These are phyloP conservation scores for Microtus pennsylvanicus DNA, from an alignment of 2,113 vertebrate species.

Conservation along the genomic window DNA sequence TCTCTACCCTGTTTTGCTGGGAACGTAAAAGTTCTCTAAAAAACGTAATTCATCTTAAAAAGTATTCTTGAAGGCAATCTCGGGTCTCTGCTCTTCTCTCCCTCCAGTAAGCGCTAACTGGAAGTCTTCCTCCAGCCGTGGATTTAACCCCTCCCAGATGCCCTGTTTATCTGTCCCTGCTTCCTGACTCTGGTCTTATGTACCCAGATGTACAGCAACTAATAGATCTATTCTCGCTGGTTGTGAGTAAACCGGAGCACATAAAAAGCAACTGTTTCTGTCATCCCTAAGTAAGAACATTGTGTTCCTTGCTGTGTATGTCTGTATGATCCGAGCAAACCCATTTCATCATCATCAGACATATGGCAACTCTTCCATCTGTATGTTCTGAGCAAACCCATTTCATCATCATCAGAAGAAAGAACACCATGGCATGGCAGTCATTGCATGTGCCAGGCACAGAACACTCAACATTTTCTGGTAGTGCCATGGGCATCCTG, in stretches of 20 bases:
- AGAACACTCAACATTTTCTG: slow-evolving; percentile 26
- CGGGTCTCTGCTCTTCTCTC: neutral
- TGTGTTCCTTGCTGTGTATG: neutral
- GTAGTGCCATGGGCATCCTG: slow-evolving; percentile 21
- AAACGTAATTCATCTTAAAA: neutral
- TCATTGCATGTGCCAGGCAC: neutral
- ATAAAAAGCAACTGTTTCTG: neutral
- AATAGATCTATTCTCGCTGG: neutral
- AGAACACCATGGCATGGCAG: neutral
- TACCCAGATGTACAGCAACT: neutral
- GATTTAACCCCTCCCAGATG: neutral
- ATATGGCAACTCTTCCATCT: too few species aligned
- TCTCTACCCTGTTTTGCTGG: neutral
- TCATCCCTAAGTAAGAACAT: slow-evolving; percentile 23
- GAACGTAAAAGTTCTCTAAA: neutral
- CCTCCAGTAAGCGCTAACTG: neutral
- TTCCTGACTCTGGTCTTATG: neutral
- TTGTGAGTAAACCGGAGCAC: neutral
- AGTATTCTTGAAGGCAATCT: neutral
- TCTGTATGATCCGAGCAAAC: slow-evolving; percentile 34
- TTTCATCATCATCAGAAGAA: neutral
- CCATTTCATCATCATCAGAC: slow-evolving; percentile 13
- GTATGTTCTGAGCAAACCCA: too few species aligned
- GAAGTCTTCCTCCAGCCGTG: neutral
- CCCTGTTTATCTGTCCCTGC: neutral